These are phyloP conservation scores for Lutjanus campechanus DNA, from an alignment of 2,797 vertebrate genomes.

Conservation along the genomic window DNA sequence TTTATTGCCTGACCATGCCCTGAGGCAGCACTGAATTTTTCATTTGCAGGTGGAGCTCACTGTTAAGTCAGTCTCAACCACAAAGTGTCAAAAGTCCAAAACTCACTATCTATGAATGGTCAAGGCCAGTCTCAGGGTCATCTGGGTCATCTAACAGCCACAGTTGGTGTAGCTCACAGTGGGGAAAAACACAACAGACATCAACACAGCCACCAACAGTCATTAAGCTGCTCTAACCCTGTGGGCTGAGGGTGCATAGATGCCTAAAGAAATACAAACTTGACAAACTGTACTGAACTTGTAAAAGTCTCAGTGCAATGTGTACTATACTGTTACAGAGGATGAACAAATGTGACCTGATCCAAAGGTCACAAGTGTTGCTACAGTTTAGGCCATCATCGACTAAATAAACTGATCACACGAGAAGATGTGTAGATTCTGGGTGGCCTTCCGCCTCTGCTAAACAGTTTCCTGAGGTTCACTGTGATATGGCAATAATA, in stretches of 20 bases:
- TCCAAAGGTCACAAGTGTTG: not conserved
- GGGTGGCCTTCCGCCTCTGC: not conserved
- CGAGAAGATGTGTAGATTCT: no score
- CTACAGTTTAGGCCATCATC: not conserved
- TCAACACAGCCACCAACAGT: not conserved
- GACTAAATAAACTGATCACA: not conserved
- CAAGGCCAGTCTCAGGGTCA: not conserved
- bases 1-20: constrained; percentile 2
- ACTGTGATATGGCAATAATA: not conserved
- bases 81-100: constrained; percentile 26
- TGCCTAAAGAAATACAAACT: not conserved
- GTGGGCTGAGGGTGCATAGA: not conserved
- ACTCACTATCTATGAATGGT: not conserved
- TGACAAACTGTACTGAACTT: not conserved
- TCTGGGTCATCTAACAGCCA: constrained; percentile 4
- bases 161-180: not conserved
- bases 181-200: not conserved
- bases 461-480: not conserved
- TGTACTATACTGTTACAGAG: not conserved
- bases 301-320: not conserved
- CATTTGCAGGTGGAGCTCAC: constrained; percentile 8
- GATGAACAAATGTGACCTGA: not conserved
- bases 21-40: not conserved
- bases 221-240: not conserved
- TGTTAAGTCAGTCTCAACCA: not conserved